Conservation (phyloP, 2,113 vertebrate genomes). For the Pomatostomus ruficeps region DNA sequence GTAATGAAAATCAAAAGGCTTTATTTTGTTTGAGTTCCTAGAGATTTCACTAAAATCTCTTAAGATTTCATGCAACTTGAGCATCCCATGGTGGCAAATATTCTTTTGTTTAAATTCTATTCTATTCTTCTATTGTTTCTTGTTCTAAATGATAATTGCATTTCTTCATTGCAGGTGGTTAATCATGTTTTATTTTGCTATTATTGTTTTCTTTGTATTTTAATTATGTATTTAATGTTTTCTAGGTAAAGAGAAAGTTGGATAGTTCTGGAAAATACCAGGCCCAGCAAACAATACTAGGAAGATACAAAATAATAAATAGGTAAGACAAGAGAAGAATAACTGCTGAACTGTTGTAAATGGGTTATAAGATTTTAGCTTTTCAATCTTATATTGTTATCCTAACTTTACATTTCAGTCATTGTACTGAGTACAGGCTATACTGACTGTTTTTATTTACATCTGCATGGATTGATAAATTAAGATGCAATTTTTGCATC, state of each 20-base stretch:
- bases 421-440: not conserved
- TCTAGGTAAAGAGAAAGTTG: not conserved
- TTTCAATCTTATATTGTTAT: not conserved
- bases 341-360: not conserved
- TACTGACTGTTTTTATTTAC: not conserved
- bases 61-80: not conserved
- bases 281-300: not conserved
- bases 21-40: not conserved
- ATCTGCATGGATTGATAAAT: not conserved
- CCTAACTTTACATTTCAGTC: not conserved
- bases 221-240: not conserved
- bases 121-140: not conserved
- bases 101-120: not conserved
- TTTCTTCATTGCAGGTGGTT: not conserved
- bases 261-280: not conserved
- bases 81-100: not conserved
- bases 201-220: not conserved
- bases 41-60: not conserved
- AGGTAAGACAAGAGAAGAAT: not conserved
- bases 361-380: not conserved
- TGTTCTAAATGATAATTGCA: not conserved
- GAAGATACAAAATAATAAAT: not conserved
- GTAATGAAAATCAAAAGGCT: not conserved
- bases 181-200: not conserved
- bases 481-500: not conserved